A percentile compares a stretch with the other conserved stretches of the same genome.
These are phyloP conservation scores for Xylophagus ater DNA, from an alignment of 2,888 invertebrate species.

Conservation along the genomic window DNA sequence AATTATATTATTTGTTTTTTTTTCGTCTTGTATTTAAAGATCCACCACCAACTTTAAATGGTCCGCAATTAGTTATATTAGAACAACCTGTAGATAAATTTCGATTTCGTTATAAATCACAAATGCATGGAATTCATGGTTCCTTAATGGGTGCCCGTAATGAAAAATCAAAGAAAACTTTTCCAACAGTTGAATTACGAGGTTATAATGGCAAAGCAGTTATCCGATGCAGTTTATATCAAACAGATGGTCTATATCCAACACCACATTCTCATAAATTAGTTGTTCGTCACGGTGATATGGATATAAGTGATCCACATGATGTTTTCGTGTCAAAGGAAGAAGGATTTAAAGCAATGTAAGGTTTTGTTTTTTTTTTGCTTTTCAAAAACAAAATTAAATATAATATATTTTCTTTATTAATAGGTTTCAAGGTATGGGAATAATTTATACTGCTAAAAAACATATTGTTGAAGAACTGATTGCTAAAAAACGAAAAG, in stretches of 20 bases:
- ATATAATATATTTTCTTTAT: too few relatives aligned
- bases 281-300: conserved; percentile 49
- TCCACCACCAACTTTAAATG: not conserved
- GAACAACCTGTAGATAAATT: conserved; percentile 72
- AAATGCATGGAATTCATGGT: conserved; percentile 80
- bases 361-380: conserved; percentile 23
- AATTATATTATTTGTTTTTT: not conserved
- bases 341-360: conserved; percentile 54
- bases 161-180: conserved; percentile 51
- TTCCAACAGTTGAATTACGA: conserved; percentile 62
- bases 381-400: too few relatives aligned
- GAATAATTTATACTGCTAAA: conserved; percentile 76
- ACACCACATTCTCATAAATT: conserved; percentile 60
- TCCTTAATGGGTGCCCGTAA: conserved; percentile 56
- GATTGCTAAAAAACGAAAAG: conserved; percentile 46
- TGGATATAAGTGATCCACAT: conserved; percentile 58
- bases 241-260: conserved; percentile 42
- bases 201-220: conserved; percentile 49
- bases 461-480: conserved; percentile 60
- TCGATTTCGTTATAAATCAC: conserved; percentile 72
- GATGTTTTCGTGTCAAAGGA: conserved; percentile 45
- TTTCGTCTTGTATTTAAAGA: not conserved
- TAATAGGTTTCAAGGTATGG: conserved; percentile 71
- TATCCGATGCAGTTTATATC: conserved; percentile 60
- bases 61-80: conserved; percentile 47